Evolutionary conservation across 2,113 vertebrate genomes (phyloP).

Genomic region (Irena cyanogastra): DNA sequence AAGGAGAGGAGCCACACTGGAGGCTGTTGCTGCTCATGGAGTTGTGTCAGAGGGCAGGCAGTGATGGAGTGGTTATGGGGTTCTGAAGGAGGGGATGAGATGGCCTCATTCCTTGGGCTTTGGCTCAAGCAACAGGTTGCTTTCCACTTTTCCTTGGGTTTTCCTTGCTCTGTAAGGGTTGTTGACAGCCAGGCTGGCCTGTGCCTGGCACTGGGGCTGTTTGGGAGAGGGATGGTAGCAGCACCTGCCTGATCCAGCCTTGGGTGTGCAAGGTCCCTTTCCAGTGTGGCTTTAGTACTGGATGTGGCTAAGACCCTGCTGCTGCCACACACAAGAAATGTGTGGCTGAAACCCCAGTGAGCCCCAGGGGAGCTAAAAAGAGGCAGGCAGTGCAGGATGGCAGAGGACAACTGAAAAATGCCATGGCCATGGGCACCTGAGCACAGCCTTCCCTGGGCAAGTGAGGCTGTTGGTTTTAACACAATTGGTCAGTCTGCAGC

Average conservation of each 20-base stretch:
- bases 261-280: background rate
- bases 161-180: background rate
- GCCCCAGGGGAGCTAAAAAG: background rate
- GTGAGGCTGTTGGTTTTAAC: background rate
- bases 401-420: background rate
- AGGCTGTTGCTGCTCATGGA: conserved; percentile 45
- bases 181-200: background rate
- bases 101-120: background rate
- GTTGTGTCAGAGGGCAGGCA: conserved; percentile 43
- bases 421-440: background rate
- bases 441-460: background rate
- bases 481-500: background rate
- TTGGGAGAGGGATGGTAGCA: background rate
- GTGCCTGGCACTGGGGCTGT: background rate
- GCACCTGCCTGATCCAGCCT: background rate
- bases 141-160: background rate
- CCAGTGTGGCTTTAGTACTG: background rate
- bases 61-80: conserved; percentile 17
- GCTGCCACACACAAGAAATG: rapidly evolving
- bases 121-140: background rate
- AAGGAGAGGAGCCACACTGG: conserved; percentile 48
- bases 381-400: too few species aligned
- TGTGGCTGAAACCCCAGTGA: background rate
- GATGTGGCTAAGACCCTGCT: rapidly evolving
- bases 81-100: background rate